Base-by-base conservation (phyloP, 2,113 vertebrate species). In the Ciconia stormi region DNA sequence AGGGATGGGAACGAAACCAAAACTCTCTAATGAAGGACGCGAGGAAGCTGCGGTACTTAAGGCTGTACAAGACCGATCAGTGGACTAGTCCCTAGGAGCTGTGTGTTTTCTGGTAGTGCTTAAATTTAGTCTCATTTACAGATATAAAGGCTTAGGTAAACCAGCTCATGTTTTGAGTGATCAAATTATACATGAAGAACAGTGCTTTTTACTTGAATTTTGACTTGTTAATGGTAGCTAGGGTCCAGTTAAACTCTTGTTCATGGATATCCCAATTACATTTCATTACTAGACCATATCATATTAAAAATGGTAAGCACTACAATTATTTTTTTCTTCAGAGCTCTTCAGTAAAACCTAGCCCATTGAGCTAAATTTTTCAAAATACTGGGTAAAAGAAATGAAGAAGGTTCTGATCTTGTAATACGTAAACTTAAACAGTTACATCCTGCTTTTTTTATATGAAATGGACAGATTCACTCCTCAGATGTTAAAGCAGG, bases 1-100 rank as follows among this genome's bases (percentile, higher is more conserved):
- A 46, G 93, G 79, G 71, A 56, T 80, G 95, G 93, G 95, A 93
- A 82, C 40, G 90, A 20, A 88, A 90, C 79, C 93, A 92, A 80
- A 86, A 74, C 1, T 52, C 18, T 14, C 47, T 76, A 13, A 20
- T 32, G 91, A 29, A 72, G 83, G 78, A 61, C 78, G 36, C 46
- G 87, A 90, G 91, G 66, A 59, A 82, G 65, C 95, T 89, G 81
- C 50, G 55, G 4, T 52, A 25, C 72, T 61, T 26, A 1, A 21
- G 73, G 11, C 27, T 53, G 50, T 50, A 2, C 38, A 10, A 22
- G 29, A 13, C 23, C 50, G 9, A 1, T 40, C 3, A 4, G 42
- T 58, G 69, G 23, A 13, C 47, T 42, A 9, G 23, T 55, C 53
- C 61, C 47, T 73, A 56, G 70, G 74, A 88, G 19, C 58, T 79